phyloP scores from a whole-genome alignment of 2,888 invertebrate species.

The Nezara viridula region DNA sequence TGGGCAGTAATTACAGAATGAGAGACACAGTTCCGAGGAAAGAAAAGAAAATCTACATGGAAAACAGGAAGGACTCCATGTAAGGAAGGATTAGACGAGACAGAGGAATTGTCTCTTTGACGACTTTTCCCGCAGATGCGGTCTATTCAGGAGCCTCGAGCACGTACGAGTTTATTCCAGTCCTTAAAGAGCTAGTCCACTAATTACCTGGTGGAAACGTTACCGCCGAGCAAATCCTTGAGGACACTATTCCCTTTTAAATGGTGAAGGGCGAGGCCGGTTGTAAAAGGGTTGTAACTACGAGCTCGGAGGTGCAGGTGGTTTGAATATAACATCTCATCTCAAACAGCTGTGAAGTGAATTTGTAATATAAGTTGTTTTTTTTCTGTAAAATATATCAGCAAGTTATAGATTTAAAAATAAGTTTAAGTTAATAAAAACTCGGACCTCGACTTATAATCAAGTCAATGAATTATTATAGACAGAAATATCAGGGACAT shows the following conservation, averaged over 20 bases:
- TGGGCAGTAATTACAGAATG: neutral
- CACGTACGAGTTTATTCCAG: constrained; percentile 4
- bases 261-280: neutral
- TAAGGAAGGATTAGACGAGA: neutral
- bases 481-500: no score
- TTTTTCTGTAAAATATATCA: no score
- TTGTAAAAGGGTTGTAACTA: neutral
- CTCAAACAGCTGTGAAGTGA: neutral
- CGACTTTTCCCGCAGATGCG: neutral
- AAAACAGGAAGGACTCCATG: neutral
- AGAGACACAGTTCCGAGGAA: neutral
- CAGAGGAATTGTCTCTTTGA: neutral
- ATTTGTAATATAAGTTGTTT: no score
- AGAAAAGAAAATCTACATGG: neutral
- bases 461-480: no score
- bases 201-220: constrained; percentile 2
- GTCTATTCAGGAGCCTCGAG: neutral
- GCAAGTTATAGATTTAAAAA: no score
- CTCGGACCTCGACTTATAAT: no score
- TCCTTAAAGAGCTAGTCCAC: neutral
- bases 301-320: neutral
- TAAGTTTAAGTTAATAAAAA: no score
- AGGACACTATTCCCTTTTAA: neutral
- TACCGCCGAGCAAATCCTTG: neutral
- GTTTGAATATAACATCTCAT: neutral